Conservation (phyloP, 2,797 vertebrate genomes). For the Miichthys miiuy region DNA sequence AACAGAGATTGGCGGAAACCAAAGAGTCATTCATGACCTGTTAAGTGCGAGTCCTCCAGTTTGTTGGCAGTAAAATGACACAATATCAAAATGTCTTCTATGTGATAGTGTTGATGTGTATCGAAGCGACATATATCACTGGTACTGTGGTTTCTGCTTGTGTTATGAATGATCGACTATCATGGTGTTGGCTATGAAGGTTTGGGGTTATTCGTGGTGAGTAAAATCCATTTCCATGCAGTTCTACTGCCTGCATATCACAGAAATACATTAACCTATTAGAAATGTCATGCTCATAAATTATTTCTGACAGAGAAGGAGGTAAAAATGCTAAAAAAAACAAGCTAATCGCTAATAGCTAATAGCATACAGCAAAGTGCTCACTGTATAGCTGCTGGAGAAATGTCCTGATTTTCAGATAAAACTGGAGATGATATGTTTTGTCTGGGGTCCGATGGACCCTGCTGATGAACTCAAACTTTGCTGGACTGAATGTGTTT, state of each 20-base stretch:
- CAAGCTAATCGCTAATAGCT: not conserved
- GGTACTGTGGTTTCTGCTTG: too few relatives aligned
- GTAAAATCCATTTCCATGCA: not conserved
- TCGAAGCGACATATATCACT: not conserved
- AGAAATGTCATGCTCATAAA: not conserved
- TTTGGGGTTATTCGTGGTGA: too few relatives aligned
- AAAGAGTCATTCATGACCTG: not conserved
- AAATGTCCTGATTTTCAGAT: not conserved
- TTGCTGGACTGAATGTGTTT: constrained; percentile 9
- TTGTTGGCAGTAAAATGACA: not conserved
- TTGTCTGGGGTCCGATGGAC: not conserved
- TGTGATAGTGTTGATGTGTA: not conserved
- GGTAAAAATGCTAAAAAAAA: not conserved
- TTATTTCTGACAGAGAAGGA: not conserved
- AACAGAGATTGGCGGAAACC: not conserved
- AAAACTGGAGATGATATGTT: not conserved
- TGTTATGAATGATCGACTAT: not conserved
- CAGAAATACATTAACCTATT: not conserved
- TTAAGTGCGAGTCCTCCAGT: not conserved
- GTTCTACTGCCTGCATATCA: not conserved
- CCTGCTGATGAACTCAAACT: not conserved
- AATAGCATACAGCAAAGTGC: not conserved
- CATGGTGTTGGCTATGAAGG: too few relatives aligned
- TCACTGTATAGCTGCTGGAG: not conserved
- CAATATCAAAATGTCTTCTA: too few relatives aligned